These are phyloP conservation scores for Theocolax elegans DNA, from an alignment of 1,140 invertebrate species.

Conservation along the genomic window DNA sequence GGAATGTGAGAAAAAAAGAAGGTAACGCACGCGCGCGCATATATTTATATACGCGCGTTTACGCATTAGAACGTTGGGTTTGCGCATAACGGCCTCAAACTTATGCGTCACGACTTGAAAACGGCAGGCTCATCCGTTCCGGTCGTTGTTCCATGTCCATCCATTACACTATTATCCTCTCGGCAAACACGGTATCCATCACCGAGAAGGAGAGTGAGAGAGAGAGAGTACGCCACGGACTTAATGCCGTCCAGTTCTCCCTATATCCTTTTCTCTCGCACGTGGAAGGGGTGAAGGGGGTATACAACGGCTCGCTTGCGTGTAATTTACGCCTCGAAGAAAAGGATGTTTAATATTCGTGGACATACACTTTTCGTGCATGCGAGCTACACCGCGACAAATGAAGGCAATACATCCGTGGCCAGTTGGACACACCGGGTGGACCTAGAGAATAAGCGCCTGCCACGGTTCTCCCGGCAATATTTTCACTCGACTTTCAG, in stretches of 20 bases:
- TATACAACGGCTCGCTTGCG: neutral
- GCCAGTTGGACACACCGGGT: neutral
- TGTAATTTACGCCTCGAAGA: constrained; percentile 51
- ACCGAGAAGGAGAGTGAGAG: constrained; percentile 9
- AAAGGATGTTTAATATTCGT: constrained; percentile 49
- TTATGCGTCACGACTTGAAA: constrained; percentile 48
- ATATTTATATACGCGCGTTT: constrained; percentile 9
- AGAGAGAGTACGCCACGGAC: constrained; percentile 42
- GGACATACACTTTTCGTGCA: constrained; percentile 16
- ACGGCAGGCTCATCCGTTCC: constrained; percentile 54
- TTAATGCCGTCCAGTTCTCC: constrained; percentile 45
- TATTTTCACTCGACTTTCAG: constrained; percentile 35
- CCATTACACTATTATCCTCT: constrained; percentile 61
- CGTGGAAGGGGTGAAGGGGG: no score
- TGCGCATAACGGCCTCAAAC: constrained; percentile 11
- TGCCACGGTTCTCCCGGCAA: no score
- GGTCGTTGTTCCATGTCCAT: constrained; percentile 54
- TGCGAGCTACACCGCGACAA: constrained; percentile 6
- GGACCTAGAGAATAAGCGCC: neutral
- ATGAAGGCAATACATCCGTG: constrained; percentile 27
- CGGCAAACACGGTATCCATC: constrained; percentile 54
- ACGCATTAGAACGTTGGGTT: neutral
- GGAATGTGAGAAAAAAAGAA: neutral
- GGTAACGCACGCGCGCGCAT: neutral
- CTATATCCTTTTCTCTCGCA: constrained; percentile 12